Evolutionary conservation across 2,797 vertebrate genomes (phyloP), one percentile per base, ranked within the genome.

Genomic region (Pseudomugil tenellus): DNA sequence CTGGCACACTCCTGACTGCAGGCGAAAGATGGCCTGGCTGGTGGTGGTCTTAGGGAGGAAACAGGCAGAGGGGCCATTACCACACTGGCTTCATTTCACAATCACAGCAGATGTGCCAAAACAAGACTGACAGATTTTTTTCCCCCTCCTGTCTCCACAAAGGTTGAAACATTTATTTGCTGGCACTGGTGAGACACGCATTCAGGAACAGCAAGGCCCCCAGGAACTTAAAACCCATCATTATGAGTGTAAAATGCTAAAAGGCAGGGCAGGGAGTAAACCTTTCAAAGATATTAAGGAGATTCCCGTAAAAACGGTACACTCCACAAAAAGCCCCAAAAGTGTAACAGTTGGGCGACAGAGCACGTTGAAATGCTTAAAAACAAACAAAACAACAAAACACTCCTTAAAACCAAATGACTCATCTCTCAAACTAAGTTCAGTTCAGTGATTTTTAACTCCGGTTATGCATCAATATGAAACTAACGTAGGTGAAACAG

Each of bases 1-100:
- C 89, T 96, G 94, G 91, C 98, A 99, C 76, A 99, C 96, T 31
- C 97, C 96, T 3, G 96, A 96, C 90, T 99, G 98, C 85, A 99
- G 94, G 74, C 92, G 94, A 74, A 99, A 99, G 87, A 99, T 73
- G 73, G 97, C 96, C 86, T 99, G 97, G 93, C 97, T 99, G 79
- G 98, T 99, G 69, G 96, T 97, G 0, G 98, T 99, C 98, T 99
- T 57, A 3, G 84, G 49, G 91, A 73, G 76, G 26, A 88, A 41
- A 71, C 56, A 65, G 34, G 71, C 49, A 65, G 51, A 23, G 62
- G n/a, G 49, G 29, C 14, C 28, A 63, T 80, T 68, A 57, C 56
- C 28, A 82, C 70, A 63, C 14, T 61, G 49, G 31, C 60, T 57
- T 72, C 59, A 79, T 84, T 76, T 72, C 63, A 67, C 74, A 83